Evolutionary conservation across 2,113 vertebrate genomes (phyloP), one percentile per base, ranked within the genome.

Genomic region (Chroicocephalus ridibundus): DNA sequence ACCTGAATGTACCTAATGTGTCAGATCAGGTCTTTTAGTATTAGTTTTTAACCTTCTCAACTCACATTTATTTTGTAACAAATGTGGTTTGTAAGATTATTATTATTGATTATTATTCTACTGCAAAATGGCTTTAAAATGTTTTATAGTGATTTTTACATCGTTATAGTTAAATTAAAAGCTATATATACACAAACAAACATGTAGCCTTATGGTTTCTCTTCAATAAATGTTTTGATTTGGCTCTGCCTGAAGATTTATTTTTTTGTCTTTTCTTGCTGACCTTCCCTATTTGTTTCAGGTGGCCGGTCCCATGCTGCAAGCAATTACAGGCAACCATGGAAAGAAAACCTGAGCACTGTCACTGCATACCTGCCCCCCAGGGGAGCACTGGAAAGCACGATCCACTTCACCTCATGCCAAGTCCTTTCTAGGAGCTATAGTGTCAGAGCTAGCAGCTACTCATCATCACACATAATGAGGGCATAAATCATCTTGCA

Each of bases 371-470:
- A 54, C 61, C 75, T 81, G 52, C 20, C 32, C 64, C 49, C 17
- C 29, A 71, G 24, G 38, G 61, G 32, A 92, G 44, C 57, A 65
- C 13, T 46, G 44, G 31, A 82, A 64, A 49, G 54, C 32, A 13
- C 19, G 15, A 57, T 9, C 9, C 24, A 24, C 72, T 65, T 92
- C 90, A 80, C 66, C 66, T 79, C 52, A 44, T 24, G 11, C 29
- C 38, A 65, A 38, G 47, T 12, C 68, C 54, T 55, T 82, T 75
- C 60, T n/a, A 44, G 83, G 76, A 96, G 61, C 55, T 52, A 60
- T 55, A 42, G 44, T 82, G 86, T 92, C 60, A 96, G 22, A 90
- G 51, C 52, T 88, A 84, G 72, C 65, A 82, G 52, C 68, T 72
- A 80, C 75, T 64, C 55, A 38, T 58, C 92, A 49, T 22, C 87